Evolutionary conservation across 2,888 invertebrate species (phyloP).

Genomic region (Folsomia candida): DNA sequence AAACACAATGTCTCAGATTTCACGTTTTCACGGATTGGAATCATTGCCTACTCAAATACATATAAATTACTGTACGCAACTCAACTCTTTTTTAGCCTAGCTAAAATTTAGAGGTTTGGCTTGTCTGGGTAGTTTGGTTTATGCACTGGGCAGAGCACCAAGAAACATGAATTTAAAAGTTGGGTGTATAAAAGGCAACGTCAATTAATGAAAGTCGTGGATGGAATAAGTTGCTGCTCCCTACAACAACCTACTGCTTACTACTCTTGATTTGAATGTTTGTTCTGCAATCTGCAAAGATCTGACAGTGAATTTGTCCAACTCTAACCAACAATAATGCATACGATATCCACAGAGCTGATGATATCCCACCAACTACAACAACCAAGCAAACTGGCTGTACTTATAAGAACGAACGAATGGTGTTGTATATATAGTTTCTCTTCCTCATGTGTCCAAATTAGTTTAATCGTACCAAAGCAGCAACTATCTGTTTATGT

Average conservation of each 20-base stretch:
- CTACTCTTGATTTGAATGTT: no score
- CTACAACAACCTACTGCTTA: no score
- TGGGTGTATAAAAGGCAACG: not conserved
- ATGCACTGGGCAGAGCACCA: not conserved
- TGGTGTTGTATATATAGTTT: not conserved
- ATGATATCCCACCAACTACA: not conserved
- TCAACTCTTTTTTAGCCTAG: not conserved
- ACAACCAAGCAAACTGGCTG: not conserved
- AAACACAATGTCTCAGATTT: not conserved
- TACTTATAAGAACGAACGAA: no score
- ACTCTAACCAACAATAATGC: not conserved
- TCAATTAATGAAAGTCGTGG: no score
- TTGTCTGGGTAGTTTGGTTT: not conserved
- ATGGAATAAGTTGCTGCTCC: not conserved
- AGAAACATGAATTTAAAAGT: not conserved
- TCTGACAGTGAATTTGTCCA: not conserved
- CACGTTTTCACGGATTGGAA: not conserved
- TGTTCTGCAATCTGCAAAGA: not conserved
- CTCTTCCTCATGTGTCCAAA: not conserved
- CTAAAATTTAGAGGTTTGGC: not conserved
- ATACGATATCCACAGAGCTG: no score
- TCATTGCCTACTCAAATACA: not conserved
- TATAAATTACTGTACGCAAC: not conserved
- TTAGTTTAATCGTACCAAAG: not conserved
- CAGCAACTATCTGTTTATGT: not conserved